Percentiles rank a stretch among this genome's conserved stretches.
Evolutionary conservation across 2,113 vertebrate species (phyloP).

Genomic region (Casuarius casuarius): DNA sequence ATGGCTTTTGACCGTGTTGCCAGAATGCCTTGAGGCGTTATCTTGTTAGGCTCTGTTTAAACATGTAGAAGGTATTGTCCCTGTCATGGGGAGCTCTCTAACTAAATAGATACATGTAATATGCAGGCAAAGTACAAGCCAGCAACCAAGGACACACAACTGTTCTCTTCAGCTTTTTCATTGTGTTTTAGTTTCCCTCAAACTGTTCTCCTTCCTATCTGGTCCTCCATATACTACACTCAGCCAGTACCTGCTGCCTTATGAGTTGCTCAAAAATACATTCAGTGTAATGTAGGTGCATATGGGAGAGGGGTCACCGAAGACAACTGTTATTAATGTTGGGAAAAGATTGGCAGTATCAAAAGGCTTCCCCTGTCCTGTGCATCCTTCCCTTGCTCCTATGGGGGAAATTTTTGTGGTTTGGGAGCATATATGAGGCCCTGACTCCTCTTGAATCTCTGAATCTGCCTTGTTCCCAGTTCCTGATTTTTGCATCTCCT

Average conservation of each 20-base stretch:
- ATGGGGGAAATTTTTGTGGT: background rate
- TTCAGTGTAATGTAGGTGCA: background rate
- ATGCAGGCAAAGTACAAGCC: background rate
- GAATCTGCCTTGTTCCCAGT: background rate
- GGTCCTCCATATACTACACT: background rate
- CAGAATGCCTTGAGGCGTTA: background rate
- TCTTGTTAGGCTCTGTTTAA: constrained; percentile 7
- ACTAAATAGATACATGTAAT: background rate
- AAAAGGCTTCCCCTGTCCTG: background rate
- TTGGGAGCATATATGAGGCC: background rate
- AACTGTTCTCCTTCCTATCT: background rate
- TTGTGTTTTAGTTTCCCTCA: background rate
- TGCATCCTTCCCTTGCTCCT: background rate
- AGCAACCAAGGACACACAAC: background rate
- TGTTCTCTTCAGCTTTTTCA: background rate
- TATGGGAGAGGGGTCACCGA: background rate
- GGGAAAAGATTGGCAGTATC: background rate
- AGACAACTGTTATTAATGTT: background rate
- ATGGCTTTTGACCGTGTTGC: background rate
- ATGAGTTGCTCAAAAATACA: background rate
- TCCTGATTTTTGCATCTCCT: background rate
- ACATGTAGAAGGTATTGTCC: background rate
- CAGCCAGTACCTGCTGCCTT: background rate
- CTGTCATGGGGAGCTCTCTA: background rate
- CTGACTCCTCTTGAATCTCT: background rate